phyloP scores from a whole-genome alignment of 2,797 vertebrate genomes.

The Pitangus sulphuratus region DNA sequence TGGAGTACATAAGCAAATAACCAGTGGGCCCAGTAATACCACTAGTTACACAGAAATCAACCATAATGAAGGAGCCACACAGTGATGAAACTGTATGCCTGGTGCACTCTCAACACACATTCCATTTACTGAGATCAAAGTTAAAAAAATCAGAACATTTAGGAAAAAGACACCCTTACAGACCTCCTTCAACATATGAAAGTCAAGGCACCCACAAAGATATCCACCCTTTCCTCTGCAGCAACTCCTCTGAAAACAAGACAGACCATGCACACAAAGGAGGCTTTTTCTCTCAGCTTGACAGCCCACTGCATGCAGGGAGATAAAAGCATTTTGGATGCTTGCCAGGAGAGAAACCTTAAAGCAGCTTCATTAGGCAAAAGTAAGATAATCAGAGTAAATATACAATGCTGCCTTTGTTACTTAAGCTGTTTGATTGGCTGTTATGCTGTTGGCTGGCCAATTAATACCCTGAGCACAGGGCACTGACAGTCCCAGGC shows the following conservation, averaged over 20 bases:
- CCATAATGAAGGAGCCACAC: background rate
- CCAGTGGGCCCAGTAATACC: background rate
- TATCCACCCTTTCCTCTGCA: background rate
- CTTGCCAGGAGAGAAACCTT: constrained; percentile 64
- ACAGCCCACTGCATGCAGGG: constrained; percentile 50
- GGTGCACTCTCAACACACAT: background rate
- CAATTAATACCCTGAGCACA: constrained; percentile 62
- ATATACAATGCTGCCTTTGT: constrained; percentile 67
- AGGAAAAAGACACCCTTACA: constrained; percentile 14
- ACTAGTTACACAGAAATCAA: background rate
- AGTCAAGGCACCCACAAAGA: constrained; percentile 21
- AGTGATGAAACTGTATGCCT: background rate
- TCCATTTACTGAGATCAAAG: background rate
- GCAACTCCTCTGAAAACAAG: background rate
- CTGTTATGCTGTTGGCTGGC: constrained; percentile 25
- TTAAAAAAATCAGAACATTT: background rate
- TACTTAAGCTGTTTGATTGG: constrained; percentile 65
- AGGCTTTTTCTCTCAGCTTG: constrained; percentile 56
- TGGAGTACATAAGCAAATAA: background rate
- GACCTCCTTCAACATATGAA: constrained; percentile 18
- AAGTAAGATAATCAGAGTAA: constrained; percentile 72
- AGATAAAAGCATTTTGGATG: constrained; percentile 68
- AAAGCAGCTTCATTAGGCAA: constrained; percentile 71
- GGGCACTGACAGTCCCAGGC: constrained; percentile 3
- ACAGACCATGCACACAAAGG: constrained; percentile 44